phyloP scores from a whole-genome alignment of 2,797 vertebrate species.

The Characodon lateralis region DNA sequence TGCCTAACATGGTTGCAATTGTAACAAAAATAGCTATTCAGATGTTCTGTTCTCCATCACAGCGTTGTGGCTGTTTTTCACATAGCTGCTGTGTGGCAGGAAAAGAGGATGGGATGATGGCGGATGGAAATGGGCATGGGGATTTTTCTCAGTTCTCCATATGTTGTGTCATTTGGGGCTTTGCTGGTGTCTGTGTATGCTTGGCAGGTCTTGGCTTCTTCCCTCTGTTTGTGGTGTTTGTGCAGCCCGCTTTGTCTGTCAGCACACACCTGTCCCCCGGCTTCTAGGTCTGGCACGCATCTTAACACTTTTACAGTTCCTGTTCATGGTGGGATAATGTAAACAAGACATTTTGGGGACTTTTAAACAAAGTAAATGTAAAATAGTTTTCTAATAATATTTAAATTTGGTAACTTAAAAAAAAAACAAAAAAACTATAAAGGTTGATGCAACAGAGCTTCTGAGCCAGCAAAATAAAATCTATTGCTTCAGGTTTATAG shows the following conservation, averaged over 20 bases:
- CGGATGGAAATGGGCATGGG: slow-evolving; percentile 41
- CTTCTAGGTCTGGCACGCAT: slow-evolving; percentile 56
- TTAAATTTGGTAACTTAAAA: not conserved
- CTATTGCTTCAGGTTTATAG: not conserved
- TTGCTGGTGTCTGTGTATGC: slow-evolving; percentile 60
- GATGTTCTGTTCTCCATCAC: slow-evolving; percentile 48
- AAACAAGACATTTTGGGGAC: not conserved
- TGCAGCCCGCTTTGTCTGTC: slow-evolving; percentile 66
- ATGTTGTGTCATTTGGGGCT: slow-evolving; percentile 74
- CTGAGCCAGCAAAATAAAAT: not conserved
- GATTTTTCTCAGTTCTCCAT: slow-evolving; percentile 67
- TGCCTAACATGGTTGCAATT: slow-evolving; percentile 49
- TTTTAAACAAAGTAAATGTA: not conserved
- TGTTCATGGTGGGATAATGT: not conserved
- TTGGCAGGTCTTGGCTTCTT: slow-evolving; percentile 69
- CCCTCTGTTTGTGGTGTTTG: slow-evolving; percentile 57
- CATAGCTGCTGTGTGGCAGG: slow-evolving; percentile 58
- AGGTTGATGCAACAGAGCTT: not conserved
- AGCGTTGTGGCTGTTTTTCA: slow-evolving; percentile 52
- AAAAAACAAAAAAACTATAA: not conserved
- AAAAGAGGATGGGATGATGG: slow-evolving; percentile 47
- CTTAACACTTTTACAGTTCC: not conserved
- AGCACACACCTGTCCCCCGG: slow-evolving; percentile 67
- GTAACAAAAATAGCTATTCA: slow-evolving; percentile 65
- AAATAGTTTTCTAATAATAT: not conserved